Percentiles rank a stretch among this genome's conserved stretches.
Conservation (phyloP, 2,113 vertebrate genomes). For the Pagrus major region DNA sequence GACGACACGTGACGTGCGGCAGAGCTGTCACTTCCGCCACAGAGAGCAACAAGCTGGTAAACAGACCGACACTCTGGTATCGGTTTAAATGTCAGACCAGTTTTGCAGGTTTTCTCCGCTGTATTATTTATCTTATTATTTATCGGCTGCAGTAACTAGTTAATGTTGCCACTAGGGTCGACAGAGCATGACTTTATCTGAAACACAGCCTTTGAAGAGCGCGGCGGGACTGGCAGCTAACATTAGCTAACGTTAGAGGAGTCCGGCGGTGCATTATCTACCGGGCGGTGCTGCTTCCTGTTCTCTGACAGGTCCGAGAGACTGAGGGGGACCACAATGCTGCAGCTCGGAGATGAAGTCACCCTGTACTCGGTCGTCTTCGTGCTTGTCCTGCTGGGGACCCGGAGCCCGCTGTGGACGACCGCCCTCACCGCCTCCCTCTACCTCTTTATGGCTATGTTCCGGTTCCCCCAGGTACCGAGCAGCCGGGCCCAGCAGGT, state of each 20-base stretch:
- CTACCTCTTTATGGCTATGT: slow-evolving; percentile 85
- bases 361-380: slow-evolving; percentile 85
- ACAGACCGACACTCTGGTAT: not conserved
- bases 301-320: not conserved
- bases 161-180: not conserved
- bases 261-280: not conserved
- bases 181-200: not conserved
- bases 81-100: not conserved
- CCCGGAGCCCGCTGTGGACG: slow-evolving; percentile 87
- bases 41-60: not conserved
- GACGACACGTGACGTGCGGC: not conserved
- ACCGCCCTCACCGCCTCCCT: slow-evolving; percentile 82
- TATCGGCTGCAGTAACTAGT: not conserved
- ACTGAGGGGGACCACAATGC: slow-evolving; percentile 68
- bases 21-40: not conserved
- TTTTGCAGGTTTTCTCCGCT: not conserved
- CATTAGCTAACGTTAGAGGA: not conserved
- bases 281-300: not conserved
- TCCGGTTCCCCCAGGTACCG: slow-evolving; percentile 87
- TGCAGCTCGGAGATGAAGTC: slow-evolving; percentile 83
- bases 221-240: not conserved
- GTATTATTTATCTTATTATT: not conserved
- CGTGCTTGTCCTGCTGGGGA: slow-evolving; percentile 80
- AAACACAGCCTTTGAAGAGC: not conserved
- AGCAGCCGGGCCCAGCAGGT: slow-evolving; percentile 83